These are phyloP conservation scores for Diabrotica balteata DNA, from an alignment of 2,888 invertebrate genomes.

Conservation along the genomic window DNA sequence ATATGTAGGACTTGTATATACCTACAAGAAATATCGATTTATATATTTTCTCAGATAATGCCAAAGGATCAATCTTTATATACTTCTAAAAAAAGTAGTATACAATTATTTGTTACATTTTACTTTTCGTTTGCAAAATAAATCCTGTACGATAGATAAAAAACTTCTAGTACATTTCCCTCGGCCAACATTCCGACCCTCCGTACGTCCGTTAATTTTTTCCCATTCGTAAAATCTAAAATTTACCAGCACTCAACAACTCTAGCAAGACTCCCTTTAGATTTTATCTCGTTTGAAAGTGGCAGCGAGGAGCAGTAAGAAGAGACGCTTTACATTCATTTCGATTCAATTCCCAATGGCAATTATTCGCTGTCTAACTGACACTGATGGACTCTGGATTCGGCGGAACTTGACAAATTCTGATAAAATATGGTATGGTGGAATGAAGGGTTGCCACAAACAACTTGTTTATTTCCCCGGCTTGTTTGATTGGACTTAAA, in stretches of 20 bases:
- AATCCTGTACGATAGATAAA: too few species aligned
- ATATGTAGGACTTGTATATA: too few species aligned
- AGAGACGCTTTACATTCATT: constrained; percentile 35
- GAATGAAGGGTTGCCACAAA: constrained; percentile 33
- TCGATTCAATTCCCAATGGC: constrained; percentile 47
- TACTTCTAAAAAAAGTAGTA: too few species aligned
- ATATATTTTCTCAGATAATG: too few species aligned
- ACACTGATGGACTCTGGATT: constrained; percentile 48
- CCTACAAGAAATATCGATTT: too few species aligned
- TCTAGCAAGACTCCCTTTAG: constrained; percentile 38
- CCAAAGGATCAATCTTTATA: too few species aligned
- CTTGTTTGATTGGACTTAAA: constrained; percentile 23
- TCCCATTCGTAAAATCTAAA: constrained; percentile 16
- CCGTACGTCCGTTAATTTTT: not conserved
- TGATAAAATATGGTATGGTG: constrained; percentile 30
- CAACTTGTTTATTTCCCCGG: constrained; percentile 33
- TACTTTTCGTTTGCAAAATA: too few species aligned
- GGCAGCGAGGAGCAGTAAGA: constrained; percentile 32
- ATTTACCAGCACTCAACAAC: constrained; percentile 39
- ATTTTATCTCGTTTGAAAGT: constrained; percentile 44
- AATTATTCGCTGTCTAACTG: constrained; percentile 50
- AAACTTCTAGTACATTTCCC: not conserved
- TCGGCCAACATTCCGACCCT: not conserved
- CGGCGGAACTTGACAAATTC: constrained; percentile 29
- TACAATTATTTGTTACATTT: too few species aligned